Percentiles rank a stretch among this genome's conserved stretches.
Conservation (phyloP, 2,113 vertebrate species). For the Rhinolophus sinicus region DNA sequence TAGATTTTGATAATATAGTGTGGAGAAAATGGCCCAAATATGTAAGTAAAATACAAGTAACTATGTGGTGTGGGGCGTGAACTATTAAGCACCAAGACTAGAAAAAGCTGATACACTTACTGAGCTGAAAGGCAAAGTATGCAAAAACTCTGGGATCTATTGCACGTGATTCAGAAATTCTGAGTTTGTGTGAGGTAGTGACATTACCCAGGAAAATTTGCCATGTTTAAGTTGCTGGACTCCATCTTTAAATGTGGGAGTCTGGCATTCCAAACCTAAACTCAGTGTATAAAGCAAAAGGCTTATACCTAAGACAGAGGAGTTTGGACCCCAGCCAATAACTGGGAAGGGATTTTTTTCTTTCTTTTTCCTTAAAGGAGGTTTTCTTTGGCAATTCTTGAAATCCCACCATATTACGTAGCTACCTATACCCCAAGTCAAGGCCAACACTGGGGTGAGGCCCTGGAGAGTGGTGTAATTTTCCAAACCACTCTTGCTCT, state of each 20-base stretch:
- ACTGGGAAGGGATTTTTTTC: not conserved
- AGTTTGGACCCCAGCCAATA: not conserved
- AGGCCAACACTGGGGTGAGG: not conserved
- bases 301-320: slow-evolving; percentile 20
- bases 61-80: not conserved
- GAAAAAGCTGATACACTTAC: not conserved
- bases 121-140: slow-evolving; percentile 1
- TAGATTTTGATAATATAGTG: not conserved
- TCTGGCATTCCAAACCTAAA: slow-evolving; percentile 14
- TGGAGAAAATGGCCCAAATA: not conserved
- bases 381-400: not conserved
- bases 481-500: not conserved
- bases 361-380: not conserved
- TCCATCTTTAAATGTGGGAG: not conserved
- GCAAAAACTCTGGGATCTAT: not conserved
- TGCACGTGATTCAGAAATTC: not conserved
- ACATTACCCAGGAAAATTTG: not conserved
- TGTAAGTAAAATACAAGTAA: slow-evolving; percentile 28
- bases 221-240: not conserved
- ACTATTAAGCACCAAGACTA: not conserved
- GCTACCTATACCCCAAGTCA: slow-evolving; percentile 18
- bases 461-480: slow-evolving; percentile 41
- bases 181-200: not conserved
- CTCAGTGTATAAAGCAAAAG: not conserved
- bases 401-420: slow-evolving; percentile 27